Conservation (phyloP, 2,888 invertebrate genomes). For the Lymantria monacha region DNA sequence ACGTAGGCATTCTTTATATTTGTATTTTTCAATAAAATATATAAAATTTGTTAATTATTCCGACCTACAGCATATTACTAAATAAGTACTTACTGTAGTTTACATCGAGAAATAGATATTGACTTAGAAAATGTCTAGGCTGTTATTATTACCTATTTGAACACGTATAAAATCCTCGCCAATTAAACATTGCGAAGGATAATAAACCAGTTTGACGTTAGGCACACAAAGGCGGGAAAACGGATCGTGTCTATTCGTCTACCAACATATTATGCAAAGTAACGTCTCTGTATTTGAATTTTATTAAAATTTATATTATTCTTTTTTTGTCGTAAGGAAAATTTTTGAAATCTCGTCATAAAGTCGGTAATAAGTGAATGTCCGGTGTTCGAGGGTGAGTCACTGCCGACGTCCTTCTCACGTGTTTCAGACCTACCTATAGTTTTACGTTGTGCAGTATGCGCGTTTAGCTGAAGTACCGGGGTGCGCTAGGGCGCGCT, state of each 20-base stretch:
- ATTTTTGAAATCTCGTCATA: background rate
- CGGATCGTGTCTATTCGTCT: slow-evolving; percentile 7
- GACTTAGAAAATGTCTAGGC: background rate
- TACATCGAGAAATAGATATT: no score
- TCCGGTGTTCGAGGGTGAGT: slow-evolving; percentile 55
- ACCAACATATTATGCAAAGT: slow-evolving; percentile 7
- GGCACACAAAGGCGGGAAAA: slow-evolving; percentile 35
- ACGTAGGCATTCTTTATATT: no score
- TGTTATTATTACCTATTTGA: background rate
- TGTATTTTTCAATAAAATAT: no score
- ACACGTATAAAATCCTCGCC: slow-evolving; percentile 5
- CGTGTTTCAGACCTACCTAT: slow-evolving; percentile 68
- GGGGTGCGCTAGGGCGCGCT: slow-evolving; percentile 61
- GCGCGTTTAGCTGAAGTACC: slow-evolving; percentile 64
- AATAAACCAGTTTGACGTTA: slow-evolving; percentile 23
- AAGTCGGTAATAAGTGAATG: background rate
- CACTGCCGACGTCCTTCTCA: slow-evolving; percentile 58
- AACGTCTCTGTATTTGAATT: slow-evolving; percentile 14
- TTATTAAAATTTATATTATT: background rate
- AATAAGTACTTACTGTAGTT: no score
- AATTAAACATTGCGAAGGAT: slow-evolving; percentile 17
- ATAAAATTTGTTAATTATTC: no score
- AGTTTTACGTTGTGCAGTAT: slow-evolving; percentile 51
- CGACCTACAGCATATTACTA: no score
- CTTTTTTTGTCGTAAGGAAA: background rate